Evolutionary conservation across 2,888 invertebrate species (phyloP), one percentile per base, ranked within the genome.

Genomic region (Anticlea derivata): DNA sequence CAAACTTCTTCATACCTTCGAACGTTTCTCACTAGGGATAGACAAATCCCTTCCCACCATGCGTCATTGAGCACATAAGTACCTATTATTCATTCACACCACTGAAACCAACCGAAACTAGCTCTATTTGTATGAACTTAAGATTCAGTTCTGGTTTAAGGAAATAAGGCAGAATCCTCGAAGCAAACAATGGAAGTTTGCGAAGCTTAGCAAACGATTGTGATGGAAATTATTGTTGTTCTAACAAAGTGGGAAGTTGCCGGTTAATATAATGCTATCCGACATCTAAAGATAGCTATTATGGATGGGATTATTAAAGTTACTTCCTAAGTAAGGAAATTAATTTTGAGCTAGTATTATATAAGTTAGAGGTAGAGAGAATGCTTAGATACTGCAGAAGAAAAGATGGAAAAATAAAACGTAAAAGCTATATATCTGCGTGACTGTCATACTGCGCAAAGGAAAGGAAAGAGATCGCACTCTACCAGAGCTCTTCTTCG

Each of bases 1-100:
- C 41, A 57, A 67, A 70, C 60, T 73, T 68, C 61, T 70, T 68
- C 53, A 73, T 71, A 58, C 66, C 66, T 63, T 69, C 66, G 70
- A 70, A 68, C 65, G 63, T 60, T 55, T 46, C 43, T 38, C 45
- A 35, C 37, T 43, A 57, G 51, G 51, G 53, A 55, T 52, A 39
- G 61, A 53, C 40, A 50, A 61, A 63, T 64, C 63, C 63, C 51
- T 44, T 53, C 59, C 50, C 55, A 63, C 60, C 61, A 63, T 61
- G 53, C 57, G 50, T 60, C 62, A 63, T 66, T 63, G 59, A 65
- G 58, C 60, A 30, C 38, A 41, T 30, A 8, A n/a, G n/a, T 23
- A 34, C 54, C 51, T 17, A 17, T 4, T 55, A 47, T 10, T 46
- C 47, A 50, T 6, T 50, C 27, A 33, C 48, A 44, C 46, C 12